phyloP scores from a whole-genome alignment of 2,113 vertebrate genomes.

The Oenanthe oenanthe region DNA sequence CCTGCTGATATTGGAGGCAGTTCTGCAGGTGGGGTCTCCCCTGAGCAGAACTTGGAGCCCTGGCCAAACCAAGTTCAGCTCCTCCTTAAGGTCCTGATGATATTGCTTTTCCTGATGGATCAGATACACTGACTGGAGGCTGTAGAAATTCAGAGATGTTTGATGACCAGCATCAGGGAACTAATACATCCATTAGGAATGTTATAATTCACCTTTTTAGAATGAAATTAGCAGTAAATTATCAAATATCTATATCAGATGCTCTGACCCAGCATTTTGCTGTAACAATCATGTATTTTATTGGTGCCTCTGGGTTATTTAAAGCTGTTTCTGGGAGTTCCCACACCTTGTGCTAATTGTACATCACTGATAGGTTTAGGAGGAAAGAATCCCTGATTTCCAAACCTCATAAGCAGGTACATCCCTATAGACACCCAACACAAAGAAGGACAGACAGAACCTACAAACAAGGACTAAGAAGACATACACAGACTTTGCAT shows the following conservation, averaged over 20 bases:
- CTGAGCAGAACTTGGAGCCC: background rate
- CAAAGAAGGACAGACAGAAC: background rate
- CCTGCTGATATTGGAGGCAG: background rate
- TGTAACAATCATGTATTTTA: background rate
- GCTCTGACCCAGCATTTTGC: background rate
- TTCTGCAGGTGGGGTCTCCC: background rate
- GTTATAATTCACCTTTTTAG: background rate
- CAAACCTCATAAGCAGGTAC: background rate
- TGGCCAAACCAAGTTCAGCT: background rate
- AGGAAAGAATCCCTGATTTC: background rate
- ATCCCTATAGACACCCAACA: background rate
- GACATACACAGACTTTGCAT: background rate
- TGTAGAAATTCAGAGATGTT: background rate
- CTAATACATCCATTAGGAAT: background rate
- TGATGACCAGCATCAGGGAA: background rate
- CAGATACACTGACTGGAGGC: background rate
- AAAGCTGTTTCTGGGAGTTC: background rate
- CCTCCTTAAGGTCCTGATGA: background rate
- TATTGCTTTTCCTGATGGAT: background rate
- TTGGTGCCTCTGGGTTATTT: background rate
- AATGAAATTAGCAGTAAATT: background rate
- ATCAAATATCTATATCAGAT: background rate
- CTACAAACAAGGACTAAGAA: background rate
- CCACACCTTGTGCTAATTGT: background rate
- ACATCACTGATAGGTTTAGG: background rate